Percentiles rank a stretch among this genome's conserved stretches.
phyloP scores from a whole-genome alignment of 2,113 vertebrate genomes.

The Tichodroma muraria region DNA sequence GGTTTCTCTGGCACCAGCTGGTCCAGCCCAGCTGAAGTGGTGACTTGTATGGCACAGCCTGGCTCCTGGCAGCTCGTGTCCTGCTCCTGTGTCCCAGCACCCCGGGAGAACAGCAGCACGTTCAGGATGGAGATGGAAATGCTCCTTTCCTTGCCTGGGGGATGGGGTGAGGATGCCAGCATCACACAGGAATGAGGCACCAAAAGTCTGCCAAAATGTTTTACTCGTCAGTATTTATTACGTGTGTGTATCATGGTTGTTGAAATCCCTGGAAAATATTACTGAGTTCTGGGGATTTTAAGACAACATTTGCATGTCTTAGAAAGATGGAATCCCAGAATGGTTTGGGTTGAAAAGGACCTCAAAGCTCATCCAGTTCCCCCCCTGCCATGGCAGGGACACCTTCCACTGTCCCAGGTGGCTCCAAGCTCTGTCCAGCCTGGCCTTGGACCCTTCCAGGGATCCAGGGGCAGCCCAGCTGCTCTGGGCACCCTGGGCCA shows the following conservation, averaged over 20 bases:
- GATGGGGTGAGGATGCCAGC: rapidly evolving
- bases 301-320: background rate
- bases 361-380: background rate
- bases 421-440: rapidly evolving
- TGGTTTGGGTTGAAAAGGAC: background rate
- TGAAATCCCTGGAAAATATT: background rate
- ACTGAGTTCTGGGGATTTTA: background rate
- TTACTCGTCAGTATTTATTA: background rate
- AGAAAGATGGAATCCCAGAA: background rate
- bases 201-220: background rate
- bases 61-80: background rate
- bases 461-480: background rate
- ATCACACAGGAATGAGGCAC: background rate
- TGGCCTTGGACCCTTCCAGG: background rate
- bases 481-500: background rate
- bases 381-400: background rate
- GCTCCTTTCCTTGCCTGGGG: background rate
- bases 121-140: background rate
- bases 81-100: background rate
- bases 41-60: background rate
- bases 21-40: background rate
- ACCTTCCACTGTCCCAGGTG: background rate
- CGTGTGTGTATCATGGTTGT: rapidly evolving
- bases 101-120: rapidly evolving
- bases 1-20: background rate